These are phyloP conservation scores for Azemiops feae DNA, from an alignment of 2,113 vertebrate species.

Conservation along the genomic window DNA sequence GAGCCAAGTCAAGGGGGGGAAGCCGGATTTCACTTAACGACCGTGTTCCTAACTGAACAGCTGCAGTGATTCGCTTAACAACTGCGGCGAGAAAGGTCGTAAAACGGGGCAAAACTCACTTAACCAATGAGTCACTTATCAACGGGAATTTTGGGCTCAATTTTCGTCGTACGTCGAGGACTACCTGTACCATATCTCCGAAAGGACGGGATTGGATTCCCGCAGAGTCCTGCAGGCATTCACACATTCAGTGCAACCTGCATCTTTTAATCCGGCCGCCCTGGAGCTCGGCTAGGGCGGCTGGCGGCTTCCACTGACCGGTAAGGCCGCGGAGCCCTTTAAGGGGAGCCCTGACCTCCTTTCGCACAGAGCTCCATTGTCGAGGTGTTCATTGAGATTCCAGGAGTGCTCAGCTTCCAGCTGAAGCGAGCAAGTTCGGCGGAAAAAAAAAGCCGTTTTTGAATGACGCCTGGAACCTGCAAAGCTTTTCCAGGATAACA, in stretches of 20 bases:
- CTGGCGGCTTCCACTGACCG: too few species aligned
- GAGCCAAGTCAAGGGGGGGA: too few species aligned
- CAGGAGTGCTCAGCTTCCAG: background rate
- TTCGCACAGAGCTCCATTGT: conserved; percentile 41
- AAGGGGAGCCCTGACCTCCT: conserved; percentile 27
- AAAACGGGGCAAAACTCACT: too few species aligned
- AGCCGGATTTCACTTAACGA: too few species aligned
- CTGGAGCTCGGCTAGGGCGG: background rate
- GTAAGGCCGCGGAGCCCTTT: background rate
- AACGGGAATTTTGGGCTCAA: too few species aligned
- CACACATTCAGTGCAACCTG: background rate
- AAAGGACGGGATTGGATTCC: background rate
- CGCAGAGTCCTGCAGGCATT: background rate
- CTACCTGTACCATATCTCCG: background rate
- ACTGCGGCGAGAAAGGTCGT: too few species aligned
- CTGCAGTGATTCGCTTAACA: too few species aligned
- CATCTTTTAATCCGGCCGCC: background rate
- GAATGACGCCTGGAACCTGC: background rate
- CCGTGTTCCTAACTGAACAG: too few species aligned
- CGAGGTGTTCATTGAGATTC: conserved; percentile 34
- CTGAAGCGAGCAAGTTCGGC: conserved; percentile 8
- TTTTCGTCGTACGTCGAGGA: too few species aligned
- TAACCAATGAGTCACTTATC: too few species aligned
- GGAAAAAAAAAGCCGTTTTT: background rate
- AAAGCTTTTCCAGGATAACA: background rate